These are phyloP conservation scores for Salvelinus fontinalis DNA, from an alignment of 2,113 vertebrate genomes.

Conservation along the genomic window DNA sequence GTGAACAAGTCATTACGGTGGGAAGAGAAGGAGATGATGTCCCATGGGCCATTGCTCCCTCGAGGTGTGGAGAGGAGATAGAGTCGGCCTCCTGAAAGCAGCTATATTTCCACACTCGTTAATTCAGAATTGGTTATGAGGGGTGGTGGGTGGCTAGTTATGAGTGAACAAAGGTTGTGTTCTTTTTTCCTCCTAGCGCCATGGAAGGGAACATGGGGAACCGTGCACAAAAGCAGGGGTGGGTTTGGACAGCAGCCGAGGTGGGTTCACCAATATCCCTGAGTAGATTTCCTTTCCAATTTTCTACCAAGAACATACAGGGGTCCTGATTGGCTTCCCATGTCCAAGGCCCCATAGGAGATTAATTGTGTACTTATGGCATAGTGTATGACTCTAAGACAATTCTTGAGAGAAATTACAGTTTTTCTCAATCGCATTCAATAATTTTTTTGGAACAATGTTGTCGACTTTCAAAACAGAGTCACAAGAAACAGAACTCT, in stretches of 20 bases:
- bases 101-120: neutral
- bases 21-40: slow-evolving; percentile 19
- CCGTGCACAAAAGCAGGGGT: neutral
- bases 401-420: slow-evolving; percentile 12
- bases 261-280: slow-evolving; percentile 12
- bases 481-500: too few relatives aligned
- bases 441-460: too few relatives aligned
- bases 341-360: slow-evolving; percentile 20
- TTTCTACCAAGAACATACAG: neutral
- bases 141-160: neutral
- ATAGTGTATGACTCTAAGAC: slow-evolving; percentile 1
- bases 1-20: too few relatives aligned
- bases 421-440: too few relatives aligned
- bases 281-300: neutral
- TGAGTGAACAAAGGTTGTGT: neutral
- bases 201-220: neutral
- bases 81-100: neutral
- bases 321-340: too few relatives aligned
- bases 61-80: neutral
- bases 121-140: neutral
- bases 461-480: too few relatives aligned
- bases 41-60: slow-evolving; percentile 3
- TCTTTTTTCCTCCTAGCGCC: neutral
- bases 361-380: slow-evolving; percentile 29
- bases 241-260: slow-evolving; percentile 17